phyloP scores from a whole-genome alignment of 2,888 invertebrate species.

The Eretmocerus hayati region DNA sequence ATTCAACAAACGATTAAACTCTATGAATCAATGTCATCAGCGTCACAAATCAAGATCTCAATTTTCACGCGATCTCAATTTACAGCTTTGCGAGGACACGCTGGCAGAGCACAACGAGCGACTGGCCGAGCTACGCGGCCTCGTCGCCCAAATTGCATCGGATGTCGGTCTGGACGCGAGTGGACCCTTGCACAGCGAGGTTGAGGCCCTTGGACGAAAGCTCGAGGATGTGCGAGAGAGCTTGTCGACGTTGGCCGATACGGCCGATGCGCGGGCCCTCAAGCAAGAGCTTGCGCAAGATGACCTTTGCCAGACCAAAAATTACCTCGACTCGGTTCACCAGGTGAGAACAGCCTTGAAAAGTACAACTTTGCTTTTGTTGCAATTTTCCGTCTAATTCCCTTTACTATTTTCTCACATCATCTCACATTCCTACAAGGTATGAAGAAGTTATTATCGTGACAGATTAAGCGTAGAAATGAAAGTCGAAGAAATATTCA shows the following conservation, averaged over 20 bases:
- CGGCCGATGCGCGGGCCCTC: conserved; percentile 64
- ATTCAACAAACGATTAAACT: too few relatives aligned
- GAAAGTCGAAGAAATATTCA: too few relatives aligned
- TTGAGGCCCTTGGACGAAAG: conserved; percentile 67
- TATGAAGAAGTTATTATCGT: too few relatives aligned
- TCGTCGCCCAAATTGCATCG: conserved; percentile 71
- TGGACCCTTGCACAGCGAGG: conserved; percentile 66
- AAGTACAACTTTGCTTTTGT: too few relatives aligned
- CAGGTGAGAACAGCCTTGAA: conserved; percentile 61
- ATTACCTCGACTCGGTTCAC: conserved; percentile 65
- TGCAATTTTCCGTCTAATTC: too few relatives aligned
- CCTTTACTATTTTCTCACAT: too few relatives aligned
- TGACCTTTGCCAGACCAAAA: conserved; percentile 54
- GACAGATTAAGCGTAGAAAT: too few relatives aligned
- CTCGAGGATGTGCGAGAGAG: conserved; percentile 71
- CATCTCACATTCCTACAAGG: too few relatives aligned
- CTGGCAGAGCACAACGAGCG: conserved; percentile 65
- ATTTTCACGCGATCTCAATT: too few relatives aligned
- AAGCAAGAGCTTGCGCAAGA: conserved; percentile 51
- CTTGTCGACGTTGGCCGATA: conserved; percentile 66
- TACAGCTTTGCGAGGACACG: conserved; percentile 68
- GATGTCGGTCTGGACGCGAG: conserved; percentile 69
- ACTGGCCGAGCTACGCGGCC: conserved; percentile 61
- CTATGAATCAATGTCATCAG: too few relatives aligned
- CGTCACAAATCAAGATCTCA: too few relatives aligned